Base-by-base conservation (phyloP, 1,140 invertebrate genomes). In the Oryzaephilus surinamensis region DNA sequence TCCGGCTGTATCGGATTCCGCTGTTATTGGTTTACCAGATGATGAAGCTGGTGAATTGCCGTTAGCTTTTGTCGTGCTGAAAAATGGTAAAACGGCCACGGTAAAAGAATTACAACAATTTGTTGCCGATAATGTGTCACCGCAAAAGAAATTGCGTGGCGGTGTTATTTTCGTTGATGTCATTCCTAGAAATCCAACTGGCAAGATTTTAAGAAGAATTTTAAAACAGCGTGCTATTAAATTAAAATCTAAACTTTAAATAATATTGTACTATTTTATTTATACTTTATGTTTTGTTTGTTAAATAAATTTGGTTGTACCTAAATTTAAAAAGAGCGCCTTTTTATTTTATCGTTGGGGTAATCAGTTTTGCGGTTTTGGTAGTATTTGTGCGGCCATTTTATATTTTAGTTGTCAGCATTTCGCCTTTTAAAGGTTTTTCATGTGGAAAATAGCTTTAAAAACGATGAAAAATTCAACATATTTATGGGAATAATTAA, bases 1-100 rank as follows among this genome's bases (percentile, higher is more conserved):
- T 57, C 68, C 73, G 6, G 66, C 64, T 34, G 69, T 89, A 21
- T 65, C 62, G 38, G 84, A 87, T 55, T 79, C 71, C 4, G 81
- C 76, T 18, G 84, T 90, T 0, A 70, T 87, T 45, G 84, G 84
- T 1, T 59, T 81, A 12, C 72, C 76, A 3, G 68, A 85, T 52
- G 67, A 68, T 20, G 55, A 49, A 13, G 64, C 63, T 33, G 81
- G 81, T 1, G 81, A 87, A 60, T 62, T 76, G 1, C 80, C 81
- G 0, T 49, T 71, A 29, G 76, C 73, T 0, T 79, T 75, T 51
- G 67, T 79, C 18, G 76, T 76, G 4, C 53, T 55, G 18, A 69
- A 71, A 50, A 58, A 62, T 2, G 65, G 60, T n/a, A 33, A 27
- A 30, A 46, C 43, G 13, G 12, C 50, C 1, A 53, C 40, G 0